Base-by-base conservation (phyloP, 2,797 vertebrate species). In the Liparis tanakae region DNA sequence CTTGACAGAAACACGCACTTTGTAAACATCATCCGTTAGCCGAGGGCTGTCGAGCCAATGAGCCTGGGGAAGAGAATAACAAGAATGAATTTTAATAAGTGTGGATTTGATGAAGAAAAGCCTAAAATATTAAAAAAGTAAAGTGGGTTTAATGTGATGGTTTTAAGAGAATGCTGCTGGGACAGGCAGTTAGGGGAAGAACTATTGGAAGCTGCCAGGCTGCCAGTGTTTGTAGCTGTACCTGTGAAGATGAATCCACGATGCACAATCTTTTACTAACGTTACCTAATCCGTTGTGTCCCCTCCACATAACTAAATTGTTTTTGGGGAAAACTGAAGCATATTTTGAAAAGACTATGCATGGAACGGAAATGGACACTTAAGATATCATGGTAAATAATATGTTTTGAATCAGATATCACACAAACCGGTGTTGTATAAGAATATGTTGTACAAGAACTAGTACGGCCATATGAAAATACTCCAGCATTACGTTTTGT, bases 91-190 rank as follows among this genome's bases (percentile, higher is more conserved):
- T 86, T 80, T 65, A 79, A 72, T 51, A 60, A 60, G 50, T 22
- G 43, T 17, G 55, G 66, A 61, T 79, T 75, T 73, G 72, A 81
- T 61, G 9, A 20, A 62, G 53, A 43, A 37, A 51, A 71, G 13
- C 50, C 44, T 70, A 12, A 81, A 80, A 72, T 76, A 80, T 78
- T 80, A n/a, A 79, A 20, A 67, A 20, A 33, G 5, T 4, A 20
- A 33, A 0, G 15, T 46, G 39, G 4, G n/a, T n/a, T 41, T 46
- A 14, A 30, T 55, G 25, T 50, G 46, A 15, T 44, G 59, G 13
- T 66, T 66, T 72, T 20, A 41, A 58, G 10, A 43, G 41, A 25
- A 56, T 66, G 65, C 61, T 67, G 51, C 12, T 5, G 5, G 17
- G 5, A 62, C 4, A 5, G 36, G 14, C 3, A 20, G 25, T 18